Base-by-base conservation (phyloP, 2,113 vertebrate genomes). In the Prionailurus viverrinus region DNA sequence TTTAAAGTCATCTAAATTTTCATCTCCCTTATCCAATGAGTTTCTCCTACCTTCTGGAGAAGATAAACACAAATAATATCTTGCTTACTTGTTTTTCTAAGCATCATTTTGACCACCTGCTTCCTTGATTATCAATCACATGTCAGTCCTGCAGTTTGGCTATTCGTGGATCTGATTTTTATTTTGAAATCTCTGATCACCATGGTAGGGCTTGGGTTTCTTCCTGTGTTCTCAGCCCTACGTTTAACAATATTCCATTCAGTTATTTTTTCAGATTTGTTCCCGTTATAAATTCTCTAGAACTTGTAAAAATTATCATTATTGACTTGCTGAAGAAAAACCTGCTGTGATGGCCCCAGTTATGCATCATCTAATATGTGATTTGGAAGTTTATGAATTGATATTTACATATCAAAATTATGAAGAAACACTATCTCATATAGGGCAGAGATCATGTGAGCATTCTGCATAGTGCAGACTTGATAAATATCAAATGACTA, bases 401-500 rank as follows among this genome's bases (percentile, higher is more conserved):
- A 78, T 97, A 96, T 97, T 97, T 97, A 94, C 85, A 95, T 92
- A 93, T 96, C 61, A 97, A 74, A 55, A 79, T 95, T 86, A 83
- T 48, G 78, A 96, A 93, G 82, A 95, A 97, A 80, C 68, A 80
- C 23, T 94, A 27, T 96, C 53, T 93, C 23, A 13, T 41, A 68
- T 27, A 89, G 89, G 95, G 95, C 82, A 84, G 68, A 95, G 96
- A 93, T 88, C 93, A 95, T 90, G 79, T 84, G 27, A 96, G 73
- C 29, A 87, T 94, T 96, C 58, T 90, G 29, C 80, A 92, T 36
- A 87, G 55, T 61, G 33, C 51, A 91, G 88, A 90, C 45, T 79
- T 96, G 79, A 94, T 93, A 98, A 97, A 95, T 96, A 97, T 94
- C 94, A 96, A 92, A 95, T 92, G 90, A 95, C 83, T 84, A 73